Percentiles rank a stretch among this genome's conserved stretches.
Conservation (phyloP, 2,888 invertebrate genomes). For the Dasysyrphus tricinctus region DNA sequence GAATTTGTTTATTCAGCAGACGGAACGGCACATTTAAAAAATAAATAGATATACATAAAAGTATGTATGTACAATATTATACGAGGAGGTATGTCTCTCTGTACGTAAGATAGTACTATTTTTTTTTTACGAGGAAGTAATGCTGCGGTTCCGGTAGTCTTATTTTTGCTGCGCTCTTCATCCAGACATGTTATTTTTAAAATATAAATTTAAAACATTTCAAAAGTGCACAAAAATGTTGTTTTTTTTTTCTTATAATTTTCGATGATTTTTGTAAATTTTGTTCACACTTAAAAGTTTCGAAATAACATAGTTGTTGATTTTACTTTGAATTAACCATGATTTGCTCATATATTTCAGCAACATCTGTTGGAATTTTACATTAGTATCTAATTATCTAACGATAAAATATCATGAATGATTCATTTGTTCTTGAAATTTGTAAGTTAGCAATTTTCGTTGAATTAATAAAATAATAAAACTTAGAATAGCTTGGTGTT, state of each 20-base stretch:
- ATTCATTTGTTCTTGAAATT: background rate
- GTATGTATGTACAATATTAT: conserved; percentile 8
- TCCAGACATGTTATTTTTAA: conserved; percentile 24
- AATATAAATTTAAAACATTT: conserved; percentile 1
- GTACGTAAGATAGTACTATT: background rate
- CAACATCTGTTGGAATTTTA: background rate
- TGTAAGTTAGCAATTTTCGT: background rate
- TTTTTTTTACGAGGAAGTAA: conserved; percentile 60
- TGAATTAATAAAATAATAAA: background rate
- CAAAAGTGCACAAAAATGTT: background rate
- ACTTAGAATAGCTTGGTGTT: background rate
- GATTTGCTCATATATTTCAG: too few relatives aligned
- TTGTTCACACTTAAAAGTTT: background rate
- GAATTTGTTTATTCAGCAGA: conserved; percentile 72
- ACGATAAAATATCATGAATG: background rate
- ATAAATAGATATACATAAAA: conserved; percentile 6
- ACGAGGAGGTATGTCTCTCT: conserved; percentile 21
- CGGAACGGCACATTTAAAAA: conserved; percentile 67
- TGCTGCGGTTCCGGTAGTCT: conserved; percentile 58
- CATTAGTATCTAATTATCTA: background rate
- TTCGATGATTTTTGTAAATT: background rate
- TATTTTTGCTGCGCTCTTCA: conserved; percentile 13
- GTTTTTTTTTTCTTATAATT: background rate
- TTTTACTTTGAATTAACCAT: background rate
- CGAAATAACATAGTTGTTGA: background rate